Evolutionary conservation across 2,113 vertebrate species (phyloP).

Genomic region (Pachyramphus minor): DNA sequence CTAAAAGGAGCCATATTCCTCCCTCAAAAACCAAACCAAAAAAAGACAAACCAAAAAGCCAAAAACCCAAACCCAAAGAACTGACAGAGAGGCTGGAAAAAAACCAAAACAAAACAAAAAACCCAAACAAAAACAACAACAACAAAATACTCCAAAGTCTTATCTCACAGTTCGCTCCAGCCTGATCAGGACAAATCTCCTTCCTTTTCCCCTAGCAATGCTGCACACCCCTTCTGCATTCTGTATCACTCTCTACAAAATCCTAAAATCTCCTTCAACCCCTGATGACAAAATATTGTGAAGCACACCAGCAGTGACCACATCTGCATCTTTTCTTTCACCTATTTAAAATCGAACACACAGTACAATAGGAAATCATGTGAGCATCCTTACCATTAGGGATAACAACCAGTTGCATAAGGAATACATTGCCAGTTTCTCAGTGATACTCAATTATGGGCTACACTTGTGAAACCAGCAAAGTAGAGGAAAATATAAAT

Average conservation of each 20-base stretch:
- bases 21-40: neutral
- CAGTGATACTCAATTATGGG: neutral
- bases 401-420: neutral
- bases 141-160: neutral
- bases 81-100: neutral
- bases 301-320: neutral
- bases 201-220: neutral
- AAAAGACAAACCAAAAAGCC: neutral
- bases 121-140: neutral
- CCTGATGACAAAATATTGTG: neutral
- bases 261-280: neutral
- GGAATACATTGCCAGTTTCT: neutral
- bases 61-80: neutral
- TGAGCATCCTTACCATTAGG: neutral
- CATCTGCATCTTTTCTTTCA: neutral
- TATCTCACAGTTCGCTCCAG: neutral
- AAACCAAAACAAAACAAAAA: neutral
- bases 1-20: neutral
- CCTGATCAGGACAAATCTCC: neutral
- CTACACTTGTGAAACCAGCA: neutral
- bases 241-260: neutral
- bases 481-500: neutral
- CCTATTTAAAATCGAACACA: neutral
- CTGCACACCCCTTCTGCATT: accelerated
- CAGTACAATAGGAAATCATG: neutral